phyloP scores from a whole-genome alignment of 1,140 invertebrate species.

The Chymomyza costata region DNA sequence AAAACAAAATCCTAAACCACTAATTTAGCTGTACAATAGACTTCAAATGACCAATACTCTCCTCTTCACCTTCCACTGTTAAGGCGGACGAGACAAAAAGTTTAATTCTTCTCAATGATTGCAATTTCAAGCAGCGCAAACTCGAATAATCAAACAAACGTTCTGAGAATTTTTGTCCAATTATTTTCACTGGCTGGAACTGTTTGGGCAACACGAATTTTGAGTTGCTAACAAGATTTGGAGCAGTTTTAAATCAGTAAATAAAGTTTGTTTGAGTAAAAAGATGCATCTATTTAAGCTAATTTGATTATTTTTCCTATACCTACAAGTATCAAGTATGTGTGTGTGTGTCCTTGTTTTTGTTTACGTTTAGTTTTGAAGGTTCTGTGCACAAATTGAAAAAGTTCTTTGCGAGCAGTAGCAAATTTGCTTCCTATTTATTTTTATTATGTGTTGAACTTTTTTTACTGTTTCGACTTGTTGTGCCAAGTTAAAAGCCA shows the following conservation, averaged over 20 bases:
- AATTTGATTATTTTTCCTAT: too few species aligned
- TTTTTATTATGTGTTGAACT: slow-evolving; percentile 57
- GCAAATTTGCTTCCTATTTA: slow-evolving; percentile 43
- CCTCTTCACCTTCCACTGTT: too few species aligned
- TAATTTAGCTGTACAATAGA: slow-evolving; percentile 46
- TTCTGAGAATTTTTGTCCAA: slow-evolving; percentile 61
- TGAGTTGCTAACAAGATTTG: too few species aligned
- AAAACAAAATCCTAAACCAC: slow-evolving; percentile 33
- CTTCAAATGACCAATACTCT: slow-evolving; percentile 18
- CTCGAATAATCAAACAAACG: slow-evolving; percentile 65
- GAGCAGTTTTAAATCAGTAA: too few species aligned
- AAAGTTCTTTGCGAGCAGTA: slow-evolving; percentile 46
- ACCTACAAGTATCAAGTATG: too few species aligned
- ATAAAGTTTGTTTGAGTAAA: slow-evolving; percentile 5
- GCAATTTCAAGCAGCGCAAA: slow-evolving; percentile 59
- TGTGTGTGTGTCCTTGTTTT: slow-evolving; percentile 20
- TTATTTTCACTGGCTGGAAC: slow-evolving; percentile 52
- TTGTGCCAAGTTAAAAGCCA: slow-evolving; percentile 10
- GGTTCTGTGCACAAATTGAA: slow-evolving; percentile 55
- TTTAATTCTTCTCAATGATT: slow-evolving; percentile 48
- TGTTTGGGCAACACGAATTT: slow-evolving; percentile 12
- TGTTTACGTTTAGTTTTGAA: slow-evolving; percentile 47
- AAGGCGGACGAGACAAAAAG: too few species aligned
- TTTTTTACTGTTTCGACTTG: not conserved
- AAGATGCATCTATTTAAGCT: too few species aligned